Percentiles rank a stretch among this genome's conserved stretches.
Conservation (phyloP, 2,113 vertebrate species). For the Rhombomys opimus region DNA sequence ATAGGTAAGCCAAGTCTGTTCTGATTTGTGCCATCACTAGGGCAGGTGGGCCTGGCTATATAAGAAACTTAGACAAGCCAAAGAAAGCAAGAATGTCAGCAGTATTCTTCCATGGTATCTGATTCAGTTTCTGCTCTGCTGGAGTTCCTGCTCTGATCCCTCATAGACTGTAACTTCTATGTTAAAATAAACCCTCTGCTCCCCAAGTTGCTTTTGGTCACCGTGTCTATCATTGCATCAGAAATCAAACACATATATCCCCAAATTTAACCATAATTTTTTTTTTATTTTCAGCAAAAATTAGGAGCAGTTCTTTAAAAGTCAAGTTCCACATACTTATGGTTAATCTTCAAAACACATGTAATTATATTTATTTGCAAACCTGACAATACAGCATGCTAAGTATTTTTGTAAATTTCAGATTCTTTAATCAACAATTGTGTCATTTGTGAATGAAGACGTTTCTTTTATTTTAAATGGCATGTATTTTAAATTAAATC, state of each 20-base stretch:
- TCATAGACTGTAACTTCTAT: neutral
- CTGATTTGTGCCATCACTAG: neutral
- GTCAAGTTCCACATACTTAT: neutral
- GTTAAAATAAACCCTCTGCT: neutral
- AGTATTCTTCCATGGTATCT: neutral
- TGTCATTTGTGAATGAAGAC: neutral
- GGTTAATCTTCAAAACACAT: neutral
- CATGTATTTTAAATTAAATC: neutral
- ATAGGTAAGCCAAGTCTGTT: neutral
- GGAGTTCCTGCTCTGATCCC: neutral
- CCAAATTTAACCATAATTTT: no score
- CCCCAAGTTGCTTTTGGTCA: neutral
- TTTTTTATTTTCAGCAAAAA: neutral
- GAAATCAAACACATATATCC: neutral
- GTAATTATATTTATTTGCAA: neutral
- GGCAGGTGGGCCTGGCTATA: neutral
- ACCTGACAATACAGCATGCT: neutral
- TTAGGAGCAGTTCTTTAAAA: neutral
- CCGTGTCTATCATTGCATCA: neutral
- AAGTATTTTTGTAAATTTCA: neutral
- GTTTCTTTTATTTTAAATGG: neutral
- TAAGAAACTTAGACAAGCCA: neutral
- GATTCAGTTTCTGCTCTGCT: neutral
- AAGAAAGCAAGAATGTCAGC: neutral
- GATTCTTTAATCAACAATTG: neutral